Base-by-base conservation (phyloP, 2,888 invertebrate genomes). In the Calliphora vomitoria region DNA sequence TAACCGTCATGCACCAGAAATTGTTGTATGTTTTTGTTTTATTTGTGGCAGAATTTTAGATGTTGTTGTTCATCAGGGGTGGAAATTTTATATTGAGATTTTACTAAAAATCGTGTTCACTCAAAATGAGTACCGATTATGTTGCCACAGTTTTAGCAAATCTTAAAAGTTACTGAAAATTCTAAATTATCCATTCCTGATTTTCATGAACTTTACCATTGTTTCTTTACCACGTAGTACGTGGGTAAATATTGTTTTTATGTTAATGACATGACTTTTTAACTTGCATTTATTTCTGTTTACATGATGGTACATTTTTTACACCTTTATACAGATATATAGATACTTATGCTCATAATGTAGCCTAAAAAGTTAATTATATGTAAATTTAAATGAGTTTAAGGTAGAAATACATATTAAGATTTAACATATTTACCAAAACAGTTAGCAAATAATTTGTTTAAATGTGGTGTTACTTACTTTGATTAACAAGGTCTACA, bases 1-100 rank as follows among this genome's bases (percentile, higher is more conserved):
- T 41, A 74, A 53, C 66, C 81, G 87, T 84, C 87, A 87, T 84
- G 87, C 87, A 84, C 84, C 81, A 87, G 81, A 87, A 87, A 87
- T 68, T 55, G 44, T 79, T 74, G 55, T 13, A 13, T 31, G 58
- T 66, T 55, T 10, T 66, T 74, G 55, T 66, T 35, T 35, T 0
- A 13, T 55, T 81, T 55, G 50, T 44, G 35, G 15, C 47, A 5
- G 38, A 62, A 41, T 64, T 55, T 4, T 47, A 72, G 64, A 1
- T 64, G 18, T 53, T 64, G 53, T 62, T 60, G 38, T 35, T 62
- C 3, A 41, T 2, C 80, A 71, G 62, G 8, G 10, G 53, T 80
- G 80, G 62, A 18, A 25, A 53, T n/a, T n/a, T 20, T 15, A n/a
- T 0, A 15, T 0, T 60, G 4, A 31, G 18, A 25, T 55, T 35